Conservation (phyloP, 2,888 invertebrate genomes). For the Pandemis heparana region DNA sequence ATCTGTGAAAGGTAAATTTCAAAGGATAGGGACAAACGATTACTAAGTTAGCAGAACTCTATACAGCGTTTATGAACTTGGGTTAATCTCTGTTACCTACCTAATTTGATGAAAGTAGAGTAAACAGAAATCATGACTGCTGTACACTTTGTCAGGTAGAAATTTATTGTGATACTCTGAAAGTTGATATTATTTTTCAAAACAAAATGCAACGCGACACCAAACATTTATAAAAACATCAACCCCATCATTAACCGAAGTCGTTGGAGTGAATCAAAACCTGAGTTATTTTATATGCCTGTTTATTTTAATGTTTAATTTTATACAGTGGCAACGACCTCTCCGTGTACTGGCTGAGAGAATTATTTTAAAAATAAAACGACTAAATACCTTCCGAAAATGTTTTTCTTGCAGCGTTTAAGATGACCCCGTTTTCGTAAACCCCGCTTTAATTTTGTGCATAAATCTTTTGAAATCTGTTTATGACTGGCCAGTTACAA, state of each 20-base stretch:
- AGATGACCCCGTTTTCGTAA: constrained; percentile 38
- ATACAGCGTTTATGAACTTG: no score
- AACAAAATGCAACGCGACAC: constrained; percentile 45
- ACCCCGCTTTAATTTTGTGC: constrained; percentile 26
- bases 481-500: constrained; percentile 32
- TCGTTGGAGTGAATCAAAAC: constrained; percentile 71
- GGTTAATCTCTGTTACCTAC: no score
- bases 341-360: constrained; percentile 46
- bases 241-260: constrained; percentile 57
- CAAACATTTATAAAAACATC: constrained; percentile 57
- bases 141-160: no score
- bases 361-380: constrained; percentile 54
- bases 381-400: constrained; percentile 46
- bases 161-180: constrained; percentile 11
- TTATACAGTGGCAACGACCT: constrained; percentile 80
- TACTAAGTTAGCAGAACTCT: no score
- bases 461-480: constrained; percentile 38
- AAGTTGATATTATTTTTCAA: not conserved
- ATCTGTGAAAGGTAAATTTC: no score
- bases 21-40: no score
- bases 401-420: constrained; percentile 46
- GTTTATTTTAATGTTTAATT: constrained; percentile 84
- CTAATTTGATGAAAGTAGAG: no score
- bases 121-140: no score
- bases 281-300: constrained; percentile 75